Percentiles rank a stretch among this genome's conserved stretches.
phyloP scores from a whole-genome alignment of 2,113 vertebrate species.

The Coturnix japonica region DNA sequence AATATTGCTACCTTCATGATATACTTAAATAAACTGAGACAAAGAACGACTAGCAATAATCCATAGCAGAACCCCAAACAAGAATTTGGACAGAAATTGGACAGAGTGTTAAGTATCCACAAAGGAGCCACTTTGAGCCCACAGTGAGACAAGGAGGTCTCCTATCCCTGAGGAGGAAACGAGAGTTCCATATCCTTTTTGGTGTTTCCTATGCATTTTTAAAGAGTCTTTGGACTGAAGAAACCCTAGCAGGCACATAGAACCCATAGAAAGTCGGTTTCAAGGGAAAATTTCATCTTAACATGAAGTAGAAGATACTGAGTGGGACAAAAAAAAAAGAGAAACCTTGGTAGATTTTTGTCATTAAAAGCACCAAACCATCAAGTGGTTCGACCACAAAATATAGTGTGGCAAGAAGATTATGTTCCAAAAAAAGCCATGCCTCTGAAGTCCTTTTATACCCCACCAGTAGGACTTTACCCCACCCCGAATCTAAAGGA shows the following conservation, averaged over 20 bases:
- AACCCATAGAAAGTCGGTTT: not conserved
- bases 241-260: not conserved
- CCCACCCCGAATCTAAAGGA: not conserved
- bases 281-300: not conserved
- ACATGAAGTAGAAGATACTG: not conserved
- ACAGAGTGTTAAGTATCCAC: not conserved
- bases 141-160: not conserved
- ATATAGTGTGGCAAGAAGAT: not conserved
- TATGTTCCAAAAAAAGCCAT: not conserved
- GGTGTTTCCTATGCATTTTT: not conserved
- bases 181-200: not conserved
- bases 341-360: not conserved
- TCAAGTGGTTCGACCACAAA: constrained; percentile 2
- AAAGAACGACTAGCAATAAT: not conserved
- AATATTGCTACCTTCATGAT: not conserved
- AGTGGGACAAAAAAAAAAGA: not conserved
- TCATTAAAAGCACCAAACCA: constrained; percentile 5
- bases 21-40: not conserved
- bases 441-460: not conserved
- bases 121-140: not conserved
- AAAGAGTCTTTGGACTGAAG: not conserved
- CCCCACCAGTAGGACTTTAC: not conserved
- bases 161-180: not conserved
- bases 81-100: not conserved
- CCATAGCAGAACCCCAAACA: not conserved